Base-by-base conservation (phyloP, 2,797 vertebrate genomes). In the Betta splendens region DNA sequence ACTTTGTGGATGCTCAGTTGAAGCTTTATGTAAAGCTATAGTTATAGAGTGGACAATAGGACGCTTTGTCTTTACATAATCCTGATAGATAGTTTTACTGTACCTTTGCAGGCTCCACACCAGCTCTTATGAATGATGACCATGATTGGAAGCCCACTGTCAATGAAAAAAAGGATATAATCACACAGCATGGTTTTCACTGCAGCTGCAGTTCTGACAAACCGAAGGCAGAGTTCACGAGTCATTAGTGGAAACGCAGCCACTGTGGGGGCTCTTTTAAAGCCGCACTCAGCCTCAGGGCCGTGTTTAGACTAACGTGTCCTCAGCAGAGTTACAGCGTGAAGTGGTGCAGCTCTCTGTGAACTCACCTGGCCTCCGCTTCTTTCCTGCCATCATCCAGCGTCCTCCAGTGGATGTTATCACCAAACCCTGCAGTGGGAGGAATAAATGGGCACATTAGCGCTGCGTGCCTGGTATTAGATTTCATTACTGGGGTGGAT, bases 41-140 rank as follows among this genome's bases (percentile, higher is more conserved):
- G n/a, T n/a, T n/a, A n/a, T n/a, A n/a, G n/a, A n/a, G n/a, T n/a
- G n/a, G n/a, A n/a, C n/a, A n/a, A n/a, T n/a, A n/a, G n/a, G n/a
- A n/a, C n/a, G n/a, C n/a, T n/a, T n/a, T n/a, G n/a, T n/a, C n/a
- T n/a, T n/a, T n/a, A n/a, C n/a, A n/a, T n/a, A n/a, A n/a, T n/a
- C 13, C 5, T 15, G 5, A 21, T 3, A 3, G 12, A 18, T 39
- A 28, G 17, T 7, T 2, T 1, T 18, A 9, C 72, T 76, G 79
- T 85, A 99, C 98, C 96, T 96, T 98, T 99, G 88, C 98, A 99
- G 74, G 98, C 97, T 72, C 97, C 97, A 89, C 98, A 99, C 98
- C 98, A 99, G 45, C 91, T 98, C 83, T 99, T 99, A 81, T 99
- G 98, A 75, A 99, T 92, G 80, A 99, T 93, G 72, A 99, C 90